A percentile compares a stretch with the other conserved stretches of the same genome.
These are phyloP conservation scores for Agrochola lota DNA, from an alignment of 2,888 invertebrate species.

Conservation along the genomic window DNA sequence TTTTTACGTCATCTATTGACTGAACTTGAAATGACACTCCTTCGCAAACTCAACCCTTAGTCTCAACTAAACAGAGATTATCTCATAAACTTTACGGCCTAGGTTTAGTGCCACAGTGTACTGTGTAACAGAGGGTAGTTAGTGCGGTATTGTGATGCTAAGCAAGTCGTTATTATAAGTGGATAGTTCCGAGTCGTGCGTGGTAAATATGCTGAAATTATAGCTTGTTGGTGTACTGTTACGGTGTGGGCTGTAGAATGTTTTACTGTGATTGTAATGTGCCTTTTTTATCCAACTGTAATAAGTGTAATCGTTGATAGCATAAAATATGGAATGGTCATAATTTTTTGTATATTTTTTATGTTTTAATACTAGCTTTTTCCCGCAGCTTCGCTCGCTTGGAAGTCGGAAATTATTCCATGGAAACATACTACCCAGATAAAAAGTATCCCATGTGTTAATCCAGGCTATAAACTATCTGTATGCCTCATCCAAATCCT, in stretches of 20 bases:
- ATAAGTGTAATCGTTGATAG: neutral
- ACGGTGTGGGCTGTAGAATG: neutral
- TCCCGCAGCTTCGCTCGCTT: too few relatives aligned
- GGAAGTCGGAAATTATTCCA: too few relatives aligned
- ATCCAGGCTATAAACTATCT: too few relatives aligned
- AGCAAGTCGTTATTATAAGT: conserved; percentile 49
- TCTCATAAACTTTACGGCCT: neutral
- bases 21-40: neutral
- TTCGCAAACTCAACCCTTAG: neutral
- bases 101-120: neutral
- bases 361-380: too few relatives aligned
- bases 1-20: neutral
- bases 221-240: neutral
- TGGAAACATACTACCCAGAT: too few relatives aligned
- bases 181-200: conserved; percentile 21
- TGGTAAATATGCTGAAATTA: conserved; percentile 8
- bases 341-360: too few relatives aligned
- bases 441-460: too few relatives aligned
- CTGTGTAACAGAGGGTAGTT: conserved; percentile 4
- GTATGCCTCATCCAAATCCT: too few relatives aligned
- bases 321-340: neutral
- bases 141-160: conserved; percentile 40
- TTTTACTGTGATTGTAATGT: neutral
- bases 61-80: conserved; percentile 4
- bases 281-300: neutral